These are phyloP conservation scores for Halocaridina rubra DNA, from an alignment of 2,888 invertebrate genomes.

Conservation along the genomic window DNA sequence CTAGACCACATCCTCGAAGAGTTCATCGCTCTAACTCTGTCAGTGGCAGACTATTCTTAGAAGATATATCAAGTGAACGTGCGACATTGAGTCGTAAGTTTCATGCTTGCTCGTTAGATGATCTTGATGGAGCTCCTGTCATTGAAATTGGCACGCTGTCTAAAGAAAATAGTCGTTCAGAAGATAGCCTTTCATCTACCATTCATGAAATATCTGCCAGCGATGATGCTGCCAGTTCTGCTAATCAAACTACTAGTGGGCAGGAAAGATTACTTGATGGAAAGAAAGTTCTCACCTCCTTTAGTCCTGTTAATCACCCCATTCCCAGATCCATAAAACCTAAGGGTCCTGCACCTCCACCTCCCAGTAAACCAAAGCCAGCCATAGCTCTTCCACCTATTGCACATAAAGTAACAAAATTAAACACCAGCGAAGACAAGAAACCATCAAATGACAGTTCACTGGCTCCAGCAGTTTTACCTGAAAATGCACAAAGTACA, in stretches of 20 bases:
- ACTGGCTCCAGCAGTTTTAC: not conserved
- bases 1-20: conserved; percentile 5
- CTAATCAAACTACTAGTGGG: conserved; percentile 14
- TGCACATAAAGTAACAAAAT: not conserved
- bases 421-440: not conserved
- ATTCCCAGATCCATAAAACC: conserved; percentile 22
- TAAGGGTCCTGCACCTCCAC: conserved; percentile 48
- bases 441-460: not conserved
- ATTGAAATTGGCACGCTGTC: conserved; percentile 50
- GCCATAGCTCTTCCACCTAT: not conserved
- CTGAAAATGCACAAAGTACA: not conserved
- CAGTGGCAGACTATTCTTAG: conserved; percentile 21
- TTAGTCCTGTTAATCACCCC: conserved; percentile 25
- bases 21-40: conserved; percentile 45
- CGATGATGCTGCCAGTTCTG: not conserved
- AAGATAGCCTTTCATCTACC: conserved; percentile 40
- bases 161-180: conserved; percentile 38
- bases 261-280: conserved; percentile 37
- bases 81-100: conserved; percentile 54
- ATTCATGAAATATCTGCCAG: not conserved
- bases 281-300: conserved; percentile 43
- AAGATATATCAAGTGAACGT: not conserved
- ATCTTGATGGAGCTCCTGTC: conserved; percentile 42
- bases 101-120: conserved; percentile 54
- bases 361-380: conserved; percentile 36